Conservation (phyloP, 1,140 invertebrate genomes). For the Drosophila erecta region DNA sequence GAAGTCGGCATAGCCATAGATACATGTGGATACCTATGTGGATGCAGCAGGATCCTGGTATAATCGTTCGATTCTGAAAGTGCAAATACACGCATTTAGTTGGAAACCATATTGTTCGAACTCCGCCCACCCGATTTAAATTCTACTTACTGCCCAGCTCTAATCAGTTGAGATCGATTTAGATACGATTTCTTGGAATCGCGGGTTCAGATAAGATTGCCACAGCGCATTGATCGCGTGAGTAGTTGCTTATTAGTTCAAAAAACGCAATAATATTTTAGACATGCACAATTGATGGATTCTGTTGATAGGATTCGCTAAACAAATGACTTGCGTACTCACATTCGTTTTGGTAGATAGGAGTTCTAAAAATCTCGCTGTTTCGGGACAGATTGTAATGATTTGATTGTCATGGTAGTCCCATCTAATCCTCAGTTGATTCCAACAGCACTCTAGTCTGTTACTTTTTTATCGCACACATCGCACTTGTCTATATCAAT, state of each 20-base stretch:
- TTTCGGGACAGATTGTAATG: no score
- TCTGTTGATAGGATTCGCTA: background rate
- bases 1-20: no score
- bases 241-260: background rate
- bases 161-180: slow-evolving; percentile 14
- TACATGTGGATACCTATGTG: no score
- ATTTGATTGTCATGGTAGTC: background rate
- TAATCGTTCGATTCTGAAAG: no score
- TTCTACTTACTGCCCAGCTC: background rate
- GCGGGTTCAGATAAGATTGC: slow-evolving; percentile 20
- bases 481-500: no score
- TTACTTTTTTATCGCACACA: no score
- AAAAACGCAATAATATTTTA: background rate
- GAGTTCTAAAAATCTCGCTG: background rate
- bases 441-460: background rate
- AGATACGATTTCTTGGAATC: slow-evolving; percentile 11
- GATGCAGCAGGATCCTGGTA: no score
- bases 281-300: background rate
- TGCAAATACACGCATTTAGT: no score
- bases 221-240: slow-evolving; percentile 6
- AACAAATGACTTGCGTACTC: no score
- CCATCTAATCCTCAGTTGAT: background rate
- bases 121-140: no score
- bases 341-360: background rate
- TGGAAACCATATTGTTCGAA: no score